These are phyloP conservation scores for Nerophis ophidion DNA, from an alignment of 2,113 vertebrate species.

Conservation along the genomic window DNA sequence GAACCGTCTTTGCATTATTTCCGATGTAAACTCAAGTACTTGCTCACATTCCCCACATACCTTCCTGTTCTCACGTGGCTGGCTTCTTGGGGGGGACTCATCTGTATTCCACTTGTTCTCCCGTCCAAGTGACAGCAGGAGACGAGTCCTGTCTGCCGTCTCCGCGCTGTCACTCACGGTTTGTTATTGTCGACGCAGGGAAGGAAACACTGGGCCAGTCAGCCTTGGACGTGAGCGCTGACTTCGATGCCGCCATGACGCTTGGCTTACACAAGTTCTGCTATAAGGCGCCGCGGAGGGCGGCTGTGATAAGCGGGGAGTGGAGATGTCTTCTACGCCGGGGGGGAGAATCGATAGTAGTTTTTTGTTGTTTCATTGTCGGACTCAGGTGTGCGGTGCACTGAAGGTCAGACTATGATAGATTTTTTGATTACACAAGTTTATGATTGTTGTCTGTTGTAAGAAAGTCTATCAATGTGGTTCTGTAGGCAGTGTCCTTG, in stretches of 20 bases:
- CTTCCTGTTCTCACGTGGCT: slow-evolving; percentile 4
- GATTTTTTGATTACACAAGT: background rate
- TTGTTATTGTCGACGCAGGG: slow-evolving; percentile 36
- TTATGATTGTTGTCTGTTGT: background rate
- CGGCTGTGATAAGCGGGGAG: slow-evolving; percentile 33
- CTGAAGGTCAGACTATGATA: background rate
- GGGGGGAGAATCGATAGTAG: slow-evolving; percentile 16
- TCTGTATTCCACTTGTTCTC: slow-evolving; percentile 15
- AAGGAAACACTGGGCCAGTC: slow-evolving; percentile 31
- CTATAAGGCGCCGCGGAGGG: slow-evolving; percentile 23
- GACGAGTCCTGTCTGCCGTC: slow-evolving; percentile 11
- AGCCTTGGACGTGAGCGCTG: slow-evolving; percentile 21
- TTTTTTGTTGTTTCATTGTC: slow-evolving; percentile 22
- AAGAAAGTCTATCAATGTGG: background rate
- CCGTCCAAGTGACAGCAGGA: slow-evolving; percentile 26
- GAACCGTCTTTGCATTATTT: too few species aligned
- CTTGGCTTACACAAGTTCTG: slow-evolving; percentile 1
- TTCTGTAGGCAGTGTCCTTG: too few species aligned
- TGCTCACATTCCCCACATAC: background rate
- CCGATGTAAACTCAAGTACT: too few species aligned
- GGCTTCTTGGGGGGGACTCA: slow-evolving; percentile 8
- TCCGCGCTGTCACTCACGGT: slow-evolving; percentile 32
- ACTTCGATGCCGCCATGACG: slow-evolving; percentile 3
- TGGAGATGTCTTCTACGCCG: slow-evolving; percentile 20
- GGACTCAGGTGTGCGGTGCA: slow-evolving; percentile 15